Evolutionary conservation across 2,797 vertebrate species (phyloP).

Genomic region (Chelon auratus): DNA sequence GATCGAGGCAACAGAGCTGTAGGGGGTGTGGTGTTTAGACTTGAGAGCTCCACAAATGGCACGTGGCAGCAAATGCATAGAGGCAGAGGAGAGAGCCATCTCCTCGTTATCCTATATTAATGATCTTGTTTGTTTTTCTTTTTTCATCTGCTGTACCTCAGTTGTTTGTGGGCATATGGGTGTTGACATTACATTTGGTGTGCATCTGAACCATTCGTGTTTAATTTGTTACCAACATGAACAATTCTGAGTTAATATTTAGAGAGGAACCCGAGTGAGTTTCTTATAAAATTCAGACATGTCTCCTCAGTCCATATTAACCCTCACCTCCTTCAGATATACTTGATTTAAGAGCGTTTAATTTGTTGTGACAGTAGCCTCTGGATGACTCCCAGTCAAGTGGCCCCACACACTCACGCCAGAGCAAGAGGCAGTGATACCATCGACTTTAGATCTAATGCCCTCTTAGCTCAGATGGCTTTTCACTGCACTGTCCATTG

Average conservation of each 20-base stretch:
- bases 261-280: slow-evolving; percentile 8
- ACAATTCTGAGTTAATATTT: slow-evolving; percentile 13
- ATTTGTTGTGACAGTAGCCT: slow-evolving; percentile 28
- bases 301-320: background rate
- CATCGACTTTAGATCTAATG: slow-evolving; percentile 69
- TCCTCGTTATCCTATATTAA: slow-evolving; percentile 45
- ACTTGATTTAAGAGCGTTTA: background rate
- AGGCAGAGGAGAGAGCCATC: slow-evolving; percentile 19
- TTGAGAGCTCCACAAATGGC: slow-evolving; percentile 69
- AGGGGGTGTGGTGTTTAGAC: slow-evolving; percentile 59
- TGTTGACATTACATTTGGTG: slow-evolving; percentile 9
- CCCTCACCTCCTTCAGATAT: background rate
- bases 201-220: slow-evolving; percentile 11
- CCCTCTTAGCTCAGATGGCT: slow-evolving; percentile 67
- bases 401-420: slow-evolving; percentile 33
- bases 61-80: slow-evolving; percentile 40
- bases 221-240: slow-evolving; percentile 19
- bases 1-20: slow-evolving; percentile 69
- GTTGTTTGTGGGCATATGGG: slow-evolving; percentile 32
- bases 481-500: slow-evolving; percentile 67
- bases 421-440: slow-evolving; percentile 50
- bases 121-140: slow-evolving; percentile 18
- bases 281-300: slow-evolving; percentile 4
- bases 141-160: slow-evolving; percentile 23
- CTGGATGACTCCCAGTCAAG: slow-evolving; percentile 20